Percentiles rank a stretch among this genome's conserved stretches.
These are phyloP conservation scores for Drosophila baimaii DNA, from an alignment of 1,140 invertebrate genomes.

Conservation along the genomic window DNA sequence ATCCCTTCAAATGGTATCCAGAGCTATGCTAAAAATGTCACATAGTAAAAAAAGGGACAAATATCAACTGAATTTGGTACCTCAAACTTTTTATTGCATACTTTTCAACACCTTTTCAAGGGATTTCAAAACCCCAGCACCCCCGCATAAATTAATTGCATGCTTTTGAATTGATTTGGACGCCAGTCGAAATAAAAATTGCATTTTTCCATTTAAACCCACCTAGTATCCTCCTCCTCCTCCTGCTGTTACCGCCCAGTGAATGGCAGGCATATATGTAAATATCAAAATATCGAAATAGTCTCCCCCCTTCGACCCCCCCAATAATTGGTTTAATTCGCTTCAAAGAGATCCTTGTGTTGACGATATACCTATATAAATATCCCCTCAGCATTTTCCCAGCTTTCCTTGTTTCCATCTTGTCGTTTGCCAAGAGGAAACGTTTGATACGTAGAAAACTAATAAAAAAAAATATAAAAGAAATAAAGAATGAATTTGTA, in stretches of 20 bases:
- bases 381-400: constrained; percentile 15
- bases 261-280: constrained; percentile 3
- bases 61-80: background rate
- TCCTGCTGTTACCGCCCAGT: constrained; percentile 2
- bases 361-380: constrained; percentile 47
- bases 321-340: constrained; percentile 46
- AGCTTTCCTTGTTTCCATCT: constrained; percentile 18
- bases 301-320: constrained; percentile 5
- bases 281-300: constrained; percentile 32
- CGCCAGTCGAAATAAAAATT: background rate
- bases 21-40: background rate
- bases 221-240: background rate
- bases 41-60: background rate
- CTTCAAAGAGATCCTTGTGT: constrained; percentile 70
- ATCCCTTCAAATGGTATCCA: background rate
- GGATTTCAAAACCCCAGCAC: background rate
- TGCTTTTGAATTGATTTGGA: background rate
- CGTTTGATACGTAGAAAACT: constrained; percentile 28
- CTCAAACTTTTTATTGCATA: background rate
- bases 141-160: background rate
- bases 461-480: constrained; percentile 22
- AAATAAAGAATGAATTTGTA: constrained; percentile 4
- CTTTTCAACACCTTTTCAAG: background rate
- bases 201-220: background rate
- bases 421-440: constrained; percentile 38